phyloP scores from a whole-genome alignment of 1,140 invertebrate species.

The Aphelenchoides fujianensis region DNA sequence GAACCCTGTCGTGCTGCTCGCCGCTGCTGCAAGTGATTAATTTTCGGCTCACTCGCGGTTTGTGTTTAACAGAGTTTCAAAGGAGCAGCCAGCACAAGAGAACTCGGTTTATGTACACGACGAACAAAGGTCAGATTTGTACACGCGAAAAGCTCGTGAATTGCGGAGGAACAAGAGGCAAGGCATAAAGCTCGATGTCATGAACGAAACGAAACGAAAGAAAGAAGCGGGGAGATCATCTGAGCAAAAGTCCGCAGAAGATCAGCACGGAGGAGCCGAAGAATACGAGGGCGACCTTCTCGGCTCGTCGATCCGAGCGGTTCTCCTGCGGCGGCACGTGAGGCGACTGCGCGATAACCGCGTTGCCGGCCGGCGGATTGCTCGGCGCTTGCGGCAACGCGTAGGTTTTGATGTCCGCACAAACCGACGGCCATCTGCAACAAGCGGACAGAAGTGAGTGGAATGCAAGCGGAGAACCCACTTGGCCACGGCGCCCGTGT shows the following conservation, averaged over 20 bases:
- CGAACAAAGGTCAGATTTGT: too few species aligned
- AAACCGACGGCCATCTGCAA: conserved; percentile 53
- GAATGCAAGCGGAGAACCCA: conserved; percentile 19
- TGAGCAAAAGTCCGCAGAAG: neutral
- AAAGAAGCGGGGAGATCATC: conserved; percentile 3
- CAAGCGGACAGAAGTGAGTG: neutral
- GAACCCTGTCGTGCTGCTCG: too few species aligned
- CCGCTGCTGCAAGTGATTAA: too few species aligned
- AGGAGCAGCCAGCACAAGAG: too few species aligned
- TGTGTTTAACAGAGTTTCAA: too few species aligned
- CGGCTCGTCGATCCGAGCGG: neutral
- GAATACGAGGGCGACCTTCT: neutral
- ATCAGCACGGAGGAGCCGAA: neutral
- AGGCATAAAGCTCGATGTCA: too few species aligned
- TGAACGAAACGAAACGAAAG: too few species aligned
- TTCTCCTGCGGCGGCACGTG: neutral
- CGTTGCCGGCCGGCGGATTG: neutral
- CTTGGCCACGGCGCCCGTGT: conserved; percentile 59
- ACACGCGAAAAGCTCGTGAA: too few species aligned
- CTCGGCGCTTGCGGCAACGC: conserved; percentile 38
- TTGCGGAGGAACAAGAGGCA: too few species aligned
- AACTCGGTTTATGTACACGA: too few species aligned
- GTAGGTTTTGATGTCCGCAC: conserved; percentile 58
- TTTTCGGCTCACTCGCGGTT: too few species aligned
- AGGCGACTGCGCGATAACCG: conserved; percentile 1